Evolutionary conservation across 2,888 invertebrate species (phyloP).

Genomic region (Chorisops tibialis): DNA sequence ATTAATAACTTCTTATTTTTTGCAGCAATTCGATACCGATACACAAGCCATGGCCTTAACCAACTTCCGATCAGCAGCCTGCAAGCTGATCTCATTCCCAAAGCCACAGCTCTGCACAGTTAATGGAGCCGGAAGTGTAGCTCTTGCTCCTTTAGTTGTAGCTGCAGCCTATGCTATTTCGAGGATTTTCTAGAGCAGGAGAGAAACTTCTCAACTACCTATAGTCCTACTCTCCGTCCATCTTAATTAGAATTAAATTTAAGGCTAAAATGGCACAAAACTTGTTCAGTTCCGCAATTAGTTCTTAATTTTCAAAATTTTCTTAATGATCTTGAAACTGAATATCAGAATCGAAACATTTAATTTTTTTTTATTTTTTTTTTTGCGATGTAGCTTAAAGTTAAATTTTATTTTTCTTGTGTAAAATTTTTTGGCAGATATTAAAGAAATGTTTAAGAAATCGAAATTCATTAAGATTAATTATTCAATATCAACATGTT

Average conservation of each 20-base stretch:
- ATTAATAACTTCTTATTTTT: slow-evolving; percentile 29
- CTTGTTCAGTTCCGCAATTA: too few species aligned
- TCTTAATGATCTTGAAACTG: too few species aligned
- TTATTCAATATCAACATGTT: too few species aligned
- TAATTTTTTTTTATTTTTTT: too few species aligned
- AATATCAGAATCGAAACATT: too few species aligned
- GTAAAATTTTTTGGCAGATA: too few species aligned
- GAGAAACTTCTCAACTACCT: neutral
- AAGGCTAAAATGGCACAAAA: neutral
- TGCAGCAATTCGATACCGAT: slow-evolving; percentile 58
- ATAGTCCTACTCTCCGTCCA: neutral
- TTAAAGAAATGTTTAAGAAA: too few species aligned
- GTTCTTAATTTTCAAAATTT: too few species aligned
- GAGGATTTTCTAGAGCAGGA: slow-evolving; percentile 37
- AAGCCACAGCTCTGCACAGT: slow-evolving; percentile 40
- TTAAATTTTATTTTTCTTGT: too few species aligned
- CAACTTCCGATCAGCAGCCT: slow-evolving; percentile 59
- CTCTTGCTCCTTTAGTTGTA: slow-evolving; percentile 39
- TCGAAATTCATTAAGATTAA: too few species aligned
- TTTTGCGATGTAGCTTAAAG: too few species aligned
- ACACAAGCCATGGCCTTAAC: slow-evolving; percentile 57
- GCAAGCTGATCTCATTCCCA: slow-evolving; percentile 50
- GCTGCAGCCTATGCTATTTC: slow-evolving; percentile 38
- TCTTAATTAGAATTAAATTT: slow-evolving; percentile 14
- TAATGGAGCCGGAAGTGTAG: slow-evolving; percentile 39